These are phyloP conservation scores for Microcebus lehilahytsara DNA, from an alignment of 2,113 vertebrate species.

Conservation along the genomic window DNA sequence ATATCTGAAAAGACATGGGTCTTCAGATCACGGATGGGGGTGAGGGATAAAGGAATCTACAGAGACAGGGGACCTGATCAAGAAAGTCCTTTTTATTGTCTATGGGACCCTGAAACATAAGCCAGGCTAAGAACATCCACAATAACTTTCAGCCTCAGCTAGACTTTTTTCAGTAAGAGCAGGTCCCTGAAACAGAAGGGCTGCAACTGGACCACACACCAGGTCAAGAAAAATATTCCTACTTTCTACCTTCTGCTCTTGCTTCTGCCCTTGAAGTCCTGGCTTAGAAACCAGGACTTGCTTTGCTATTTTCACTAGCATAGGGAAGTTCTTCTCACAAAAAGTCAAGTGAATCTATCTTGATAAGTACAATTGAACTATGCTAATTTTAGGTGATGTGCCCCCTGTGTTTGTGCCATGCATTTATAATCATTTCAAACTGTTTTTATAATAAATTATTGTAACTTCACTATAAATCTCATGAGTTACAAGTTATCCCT, in stretches of 20 bases:
- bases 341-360: neutral
- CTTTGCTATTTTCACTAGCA: constrained; percentile 12
- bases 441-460: neutral
- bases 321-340: neutral
- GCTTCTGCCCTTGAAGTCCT: neutral
- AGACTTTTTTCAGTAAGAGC: neutral
- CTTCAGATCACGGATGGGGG: neutral
- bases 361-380: neutral
- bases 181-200: neutral
- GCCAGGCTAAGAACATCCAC: neutral
- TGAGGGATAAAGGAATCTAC: neutral
- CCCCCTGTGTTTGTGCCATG: neutral
- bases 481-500: neutral
- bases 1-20: neutral
- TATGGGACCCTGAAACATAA: neutral
- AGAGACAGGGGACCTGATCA: neutral
- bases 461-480: neutral
- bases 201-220: no score
- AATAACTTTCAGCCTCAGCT: neutral
- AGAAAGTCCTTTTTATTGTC: neutral
- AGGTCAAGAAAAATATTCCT: neutral
- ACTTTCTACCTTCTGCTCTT: neutral
- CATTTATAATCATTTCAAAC: neutral
- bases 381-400: neutral
- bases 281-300: neutral